Base-by-base conservation (phyloP, 2,888 invertebrate species). In the Dyspetes luteomarginatus region DNA sequence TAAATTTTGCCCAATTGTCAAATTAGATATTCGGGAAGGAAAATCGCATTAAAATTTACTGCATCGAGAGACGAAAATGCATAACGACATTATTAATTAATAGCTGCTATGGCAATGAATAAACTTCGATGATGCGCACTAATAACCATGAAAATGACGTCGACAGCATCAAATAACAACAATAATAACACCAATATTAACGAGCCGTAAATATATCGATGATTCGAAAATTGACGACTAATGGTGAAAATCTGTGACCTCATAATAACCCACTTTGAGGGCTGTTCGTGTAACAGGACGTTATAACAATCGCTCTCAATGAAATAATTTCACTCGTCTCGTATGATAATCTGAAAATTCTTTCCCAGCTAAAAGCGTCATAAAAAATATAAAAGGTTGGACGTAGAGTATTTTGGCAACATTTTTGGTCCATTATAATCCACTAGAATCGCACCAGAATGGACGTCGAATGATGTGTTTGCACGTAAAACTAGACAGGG, bases 141-240 rank as follows among this genome's bases (percentile, higher is more conserved):
- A 48, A 48, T 15, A 56, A 60, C 60, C 19, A 19, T 45, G n/a
- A n/a, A n/a, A 30, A 48, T 28, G 26, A 30, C 19, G n/a, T n/a
- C n/a, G n/a, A n/a, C n/a, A n/a, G n/a, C n/a, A n/a, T n/a, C n/a
- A n/a, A 26, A 50, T 30, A 48, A 62, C 2, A 43, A 22, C 36
- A 48, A 60, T 62, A 72, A 68, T 52, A 50, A 52, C 30, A 22
- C 15, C 52, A 43, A 68, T 62, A 15, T 30, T 22, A 52, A 19
- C 15, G 15, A 41, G 12, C 36, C n/a, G n/a, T n/a, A n/a, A n/a
- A n/a, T n/a, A 22, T 12, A 52, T 76, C 62, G 4, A 62, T 52
- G 28, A 30, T 64, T 55, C 55, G 52, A 19, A 52, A 60, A 50
- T 68, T 64, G 17, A 36, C 41, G 43, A 30, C 3, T 3, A 4